These are phyloP conservation scores for Cuniculus paca DNA, from an alignment of 2,797 vertebrate genomes.

Conservation along the genomic window DNA sequence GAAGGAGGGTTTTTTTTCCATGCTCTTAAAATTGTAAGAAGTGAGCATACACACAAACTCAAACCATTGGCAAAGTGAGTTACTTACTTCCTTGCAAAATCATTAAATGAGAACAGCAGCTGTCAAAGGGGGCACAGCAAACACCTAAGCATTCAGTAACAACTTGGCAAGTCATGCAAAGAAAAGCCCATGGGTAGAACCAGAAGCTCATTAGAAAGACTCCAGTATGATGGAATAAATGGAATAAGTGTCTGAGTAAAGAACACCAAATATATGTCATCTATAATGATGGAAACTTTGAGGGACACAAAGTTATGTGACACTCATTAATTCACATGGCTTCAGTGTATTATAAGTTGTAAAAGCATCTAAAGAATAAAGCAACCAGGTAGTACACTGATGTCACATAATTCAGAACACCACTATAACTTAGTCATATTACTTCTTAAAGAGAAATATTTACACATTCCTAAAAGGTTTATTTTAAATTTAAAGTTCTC, in stretches of 20 bases:
- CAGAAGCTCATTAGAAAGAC: constrained; percentile 37
- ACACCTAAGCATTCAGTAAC: constrained; percentile 50
- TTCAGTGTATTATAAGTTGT: not conserved
- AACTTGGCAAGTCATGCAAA: constrained; percentile 41
- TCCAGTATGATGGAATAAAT: constrained; percentile 66
- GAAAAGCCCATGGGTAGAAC: not conserved
- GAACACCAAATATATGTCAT: constrained; percentile 40
- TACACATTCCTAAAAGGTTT: constrained; percentile 19
- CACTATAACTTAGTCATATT: not conserved
- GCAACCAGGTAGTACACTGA: not conserved
- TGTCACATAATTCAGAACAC: not conserved
- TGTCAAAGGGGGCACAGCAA: constrained; percentile 46
- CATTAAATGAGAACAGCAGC: constrained; percentile 64
- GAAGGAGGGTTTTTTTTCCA: not conserved
- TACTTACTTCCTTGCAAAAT: constrained; percentile 38
- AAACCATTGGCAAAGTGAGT: constrained; percentile 42
- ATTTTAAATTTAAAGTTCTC: constrained; percentile 47
- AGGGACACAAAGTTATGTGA: not conserved
- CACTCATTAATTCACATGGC: not conserved
- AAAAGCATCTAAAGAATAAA: constrained; percentile 42
- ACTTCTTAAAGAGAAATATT: constrained; percentile 6
- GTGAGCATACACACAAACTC: not conserved
- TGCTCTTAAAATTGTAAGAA: constrained; percentile 52
- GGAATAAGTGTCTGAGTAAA: constrained; percentile 46
- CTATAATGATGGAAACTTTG: constrained; percentile 54